Evolutionary conservation across 92 coral and sea anemone genomes (phyloP).

Genomic region (Bergia sp.): DNA sequence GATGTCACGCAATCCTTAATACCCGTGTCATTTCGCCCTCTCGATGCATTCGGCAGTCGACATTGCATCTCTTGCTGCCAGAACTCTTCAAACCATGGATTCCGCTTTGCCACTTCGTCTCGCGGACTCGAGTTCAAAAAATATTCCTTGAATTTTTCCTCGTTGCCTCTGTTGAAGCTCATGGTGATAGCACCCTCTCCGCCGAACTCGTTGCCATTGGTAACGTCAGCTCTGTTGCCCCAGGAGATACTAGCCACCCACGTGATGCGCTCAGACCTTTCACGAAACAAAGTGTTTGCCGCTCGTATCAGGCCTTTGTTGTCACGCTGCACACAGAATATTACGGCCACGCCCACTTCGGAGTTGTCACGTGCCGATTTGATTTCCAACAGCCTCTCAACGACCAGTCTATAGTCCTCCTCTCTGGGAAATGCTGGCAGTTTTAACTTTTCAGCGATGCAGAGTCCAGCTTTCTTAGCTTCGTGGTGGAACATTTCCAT

Average conservation of each 20-base stretch:
- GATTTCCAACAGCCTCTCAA: constrained; percentile 3
- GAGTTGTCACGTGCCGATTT: constrained; percentile 2
- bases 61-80: constrained; percentile 35
- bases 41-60: not conserved
- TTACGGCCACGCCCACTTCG: constrained; percentile 43
- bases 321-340: constrained; percentile 53
- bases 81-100: constrained; percentile 35
- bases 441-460: constrained; percentile 41
- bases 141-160: constrained; percentile 22
- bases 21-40: not conserved
- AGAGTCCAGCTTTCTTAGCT: constrained; percentile 40
- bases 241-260: constrained; percentile 47
- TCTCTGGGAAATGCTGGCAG: constrained; percentile 36
- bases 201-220: constrained; percentile 1
- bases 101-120: not conserved
- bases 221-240: constrained; percentile 34
- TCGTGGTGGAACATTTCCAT: constrained; percentile 32
- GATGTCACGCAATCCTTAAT: not conserved
- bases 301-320: constrained; percentile 48
- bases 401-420: constrained; percentile 25
- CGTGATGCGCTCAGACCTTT: constrained; percentile 40
- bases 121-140: not conserved
- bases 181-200: constrained; percentile 32
- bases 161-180: constrained; percentile 26
- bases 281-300: constrained; percentile 12